These are phyloP conservation scores for Aphis craccivora DNA, from an alignment of 1,140 invertebrate genomes.

Conservation along the genomic window DNA sequence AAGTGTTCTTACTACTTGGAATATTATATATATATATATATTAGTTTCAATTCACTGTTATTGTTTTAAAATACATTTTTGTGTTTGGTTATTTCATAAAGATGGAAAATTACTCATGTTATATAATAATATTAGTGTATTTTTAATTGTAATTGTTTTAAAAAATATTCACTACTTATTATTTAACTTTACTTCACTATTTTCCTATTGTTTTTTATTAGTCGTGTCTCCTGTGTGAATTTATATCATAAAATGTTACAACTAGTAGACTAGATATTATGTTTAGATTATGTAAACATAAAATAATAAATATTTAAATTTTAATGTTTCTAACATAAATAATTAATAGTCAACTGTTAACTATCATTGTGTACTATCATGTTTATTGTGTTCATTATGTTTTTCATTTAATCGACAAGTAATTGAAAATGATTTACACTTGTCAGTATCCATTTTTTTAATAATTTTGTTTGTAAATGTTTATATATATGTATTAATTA, in stretches of 20 bases:
- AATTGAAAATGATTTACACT: not conserved
- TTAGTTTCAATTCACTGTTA: constrained; percentile 4
- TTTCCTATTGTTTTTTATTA: not conserved
- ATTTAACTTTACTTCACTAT: not conserved
- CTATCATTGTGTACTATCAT: not conserved
- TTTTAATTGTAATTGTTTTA: not conserved
- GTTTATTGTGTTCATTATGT: not conserved
- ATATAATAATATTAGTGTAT: not conserved
- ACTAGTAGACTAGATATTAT: no score
- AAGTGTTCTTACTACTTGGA: not conserved
- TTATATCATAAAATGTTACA: no score
- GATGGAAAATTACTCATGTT: not conserved
- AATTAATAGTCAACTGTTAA: not conserved
- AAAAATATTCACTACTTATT: not conserved
- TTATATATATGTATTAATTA: not conserved
- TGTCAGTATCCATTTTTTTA: not conserved
- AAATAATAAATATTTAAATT: no score
- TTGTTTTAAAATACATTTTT: constrained; percentile 9
- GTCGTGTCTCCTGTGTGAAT: no score
- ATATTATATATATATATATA: not conserved
- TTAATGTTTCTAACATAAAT: no score
- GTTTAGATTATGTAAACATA: no score
- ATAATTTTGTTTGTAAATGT: not conserved
- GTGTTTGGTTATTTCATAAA: not conserved
- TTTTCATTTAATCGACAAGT: no score